Evolutionary conservation across 2,113 vertebrate species (phyloP).

Genomic region (Rhizomys pruinosus): DNA sequence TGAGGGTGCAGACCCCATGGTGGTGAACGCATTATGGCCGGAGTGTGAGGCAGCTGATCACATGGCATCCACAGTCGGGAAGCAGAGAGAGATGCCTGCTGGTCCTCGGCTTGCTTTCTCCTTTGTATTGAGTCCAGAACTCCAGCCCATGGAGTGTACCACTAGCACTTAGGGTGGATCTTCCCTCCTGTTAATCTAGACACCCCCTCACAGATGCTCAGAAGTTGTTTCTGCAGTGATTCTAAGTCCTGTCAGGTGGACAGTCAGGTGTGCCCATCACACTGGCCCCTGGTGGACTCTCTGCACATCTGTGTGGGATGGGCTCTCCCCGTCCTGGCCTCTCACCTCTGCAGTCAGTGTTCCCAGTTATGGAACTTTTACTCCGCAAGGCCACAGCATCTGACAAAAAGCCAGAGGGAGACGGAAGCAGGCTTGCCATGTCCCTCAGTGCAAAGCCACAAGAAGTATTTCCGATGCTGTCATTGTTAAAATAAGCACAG

Average conservation of each 20-base stretch:
- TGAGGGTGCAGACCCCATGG: too few species aligned
- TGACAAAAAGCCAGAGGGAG: background rate
- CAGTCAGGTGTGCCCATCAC: background rate
- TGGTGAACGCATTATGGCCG: background rate
- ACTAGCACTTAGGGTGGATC: background rate
- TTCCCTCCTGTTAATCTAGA: background rate
- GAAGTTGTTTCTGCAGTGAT: background rate
- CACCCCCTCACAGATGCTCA: background rate
- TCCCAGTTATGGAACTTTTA: background rate
- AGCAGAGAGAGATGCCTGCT: background rate
- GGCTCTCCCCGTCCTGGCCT: background rate
- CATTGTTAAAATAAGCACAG: constrained; percentile 42
- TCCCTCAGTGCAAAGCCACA: background rate
- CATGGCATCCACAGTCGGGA: background rate
- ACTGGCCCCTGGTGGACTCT: background rate
- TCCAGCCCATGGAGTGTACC: background rate
- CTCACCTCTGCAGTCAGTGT: too few species aligned
- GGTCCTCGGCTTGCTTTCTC: background rate
- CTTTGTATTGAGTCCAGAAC: background rate
- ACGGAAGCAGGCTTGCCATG: background rate
- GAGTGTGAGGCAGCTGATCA: background rate
- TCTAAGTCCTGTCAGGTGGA: background rate
- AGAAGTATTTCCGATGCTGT: constrained; percentile 46
- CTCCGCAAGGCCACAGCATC: background rate
- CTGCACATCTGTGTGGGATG: too few species aligned